phyloP scores from a whole-genome alignment of 1,140 invertebrate species.

The Solenopsis fugax region DNA sequence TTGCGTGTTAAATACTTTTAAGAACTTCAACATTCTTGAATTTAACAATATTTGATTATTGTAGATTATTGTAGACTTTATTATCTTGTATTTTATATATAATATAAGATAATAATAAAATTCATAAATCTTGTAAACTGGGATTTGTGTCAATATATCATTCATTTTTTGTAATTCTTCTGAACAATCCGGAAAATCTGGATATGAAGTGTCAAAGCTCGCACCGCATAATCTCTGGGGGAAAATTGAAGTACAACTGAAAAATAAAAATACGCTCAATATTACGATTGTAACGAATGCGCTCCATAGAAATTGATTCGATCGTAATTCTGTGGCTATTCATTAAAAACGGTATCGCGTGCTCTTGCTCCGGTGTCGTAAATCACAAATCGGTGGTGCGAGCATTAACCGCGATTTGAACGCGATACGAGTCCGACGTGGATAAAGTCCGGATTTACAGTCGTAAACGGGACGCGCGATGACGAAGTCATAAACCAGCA shows the following conservation, averaged over 20 bases:
- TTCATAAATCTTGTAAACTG: not conserved
- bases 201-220: not conserved
- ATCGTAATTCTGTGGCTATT: slow-evolving; percentile 45
- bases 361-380: slow-evolving; percentile 1
- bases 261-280: slow-evolving; percentile 39
- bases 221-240: slow-evolving; percentile 10
- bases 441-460: slow-evolving; percentile 44
- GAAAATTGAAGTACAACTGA: not conserved
- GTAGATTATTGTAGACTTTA: not conserved
- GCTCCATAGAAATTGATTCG: slow-evolving; percentile 45
- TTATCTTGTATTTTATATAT: not conserved
- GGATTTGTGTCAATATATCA: not conserved
- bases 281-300: slow-evolving; percentile 32
- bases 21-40: not conserved
- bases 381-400: slow-evolving; percentile 50
- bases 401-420: slow-evolving; percentile 50
- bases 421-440: slow-evolving; percentile 29
- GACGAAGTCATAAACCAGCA: slow-evolving; percentile 42
- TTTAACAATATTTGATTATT: not conserved
- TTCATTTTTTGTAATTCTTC: slow-evolving; percentile 11
- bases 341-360: slow-evolving; percentile 49
- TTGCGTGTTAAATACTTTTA: not conserved
- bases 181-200: not conserved
- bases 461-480: slow-evolving; percentile 35
- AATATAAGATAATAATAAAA: too few species aligned